Percentiles rank a stretch among this genome's conserved stretches.
Evolutionary conservation across 1,140 invertebrate species (phyloP).

Genomic region (Leptinotarsa undecemlineata): DNA sequence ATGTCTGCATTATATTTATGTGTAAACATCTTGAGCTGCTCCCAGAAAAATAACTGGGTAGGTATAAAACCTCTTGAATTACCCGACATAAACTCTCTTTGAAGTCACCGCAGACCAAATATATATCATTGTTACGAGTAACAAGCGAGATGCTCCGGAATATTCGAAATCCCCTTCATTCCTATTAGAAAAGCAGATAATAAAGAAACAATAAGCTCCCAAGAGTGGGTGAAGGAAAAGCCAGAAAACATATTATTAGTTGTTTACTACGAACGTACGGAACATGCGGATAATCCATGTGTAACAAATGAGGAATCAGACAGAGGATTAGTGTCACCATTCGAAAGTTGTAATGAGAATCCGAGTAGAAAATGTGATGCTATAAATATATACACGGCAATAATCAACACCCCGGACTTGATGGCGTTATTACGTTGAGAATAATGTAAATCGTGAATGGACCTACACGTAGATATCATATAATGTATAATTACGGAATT

Average conservation of each 20-base stretch:
- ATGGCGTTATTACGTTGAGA: not conserved
- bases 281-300: constrained; percentile 12
- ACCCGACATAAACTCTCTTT: no score
- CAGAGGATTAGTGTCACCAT: not conserved
- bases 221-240: not conserved
- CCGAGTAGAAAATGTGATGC: not conserved
- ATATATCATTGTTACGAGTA: not conserved
- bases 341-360: not conserved
- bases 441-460: not conserved
- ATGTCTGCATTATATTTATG: no score
- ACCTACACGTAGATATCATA: not conserved
- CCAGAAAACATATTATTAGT: constrained; percentile 11
- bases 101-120: no score
- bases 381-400: not conserved
- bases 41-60: no score
- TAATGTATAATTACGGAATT: not conserved
- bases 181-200: constrained; percentile 1
- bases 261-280: constrained; percentile 7
- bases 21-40: no score
- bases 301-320: constrained; percentile 3
- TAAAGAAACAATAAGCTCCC: constrained; percentile 15
- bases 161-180: constrained; percentile 11
- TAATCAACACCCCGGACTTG: not conserved
- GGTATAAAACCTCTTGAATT: no score
- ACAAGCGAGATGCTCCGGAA: not conserved